Percentiles rank a stretch among this genome's conserved stretches.
phyloP scores from a whole-genome alignment of 2,797 vertebrate species.

The Molossus molossus region DNA sequence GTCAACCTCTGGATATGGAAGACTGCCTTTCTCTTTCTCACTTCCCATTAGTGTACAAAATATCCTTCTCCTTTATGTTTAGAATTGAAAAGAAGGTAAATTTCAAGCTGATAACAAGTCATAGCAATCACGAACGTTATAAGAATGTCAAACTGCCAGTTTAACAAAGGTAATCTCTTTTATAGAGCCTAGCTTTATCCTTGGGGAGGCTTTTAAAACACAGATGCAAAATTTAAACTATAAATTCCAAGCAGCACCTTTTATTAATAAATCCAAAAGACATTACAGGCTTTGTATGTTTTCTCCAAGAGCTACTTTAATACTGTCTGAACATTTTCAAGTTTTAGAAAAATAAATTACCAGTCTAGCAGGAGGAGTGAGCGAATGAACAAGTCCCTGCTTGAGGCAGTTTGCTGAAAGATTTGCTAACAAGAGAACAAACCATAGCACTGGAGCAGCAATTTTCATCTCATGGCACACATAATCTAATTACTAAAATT shows the following conservation, averaged over 20 bases:
- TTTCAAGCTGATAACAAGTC: slow-evolving; percentile 56
- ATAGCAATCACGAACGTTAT: neutral
- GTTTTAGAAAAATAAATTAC: slow-evolving; percentile 57
- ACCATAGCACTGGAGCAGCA: neutral
- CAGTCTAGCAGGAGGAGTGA: neutral
- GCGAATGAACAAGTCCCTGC: slow-evolving; percentile 21
- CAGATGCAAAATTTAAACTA: slow-evolving; percentile 66
- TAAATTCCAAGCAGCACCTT: slow-evolving; percentile 53
- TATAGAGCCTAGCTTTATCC: slow-evolving; percentile 30
- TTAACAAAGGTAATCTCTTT: slow-evolving; percentile 59
- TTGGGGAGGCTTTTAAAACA: slow-evolving; percentile 53
- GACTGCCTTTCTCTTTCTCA: slow-evolving; percentile 37
- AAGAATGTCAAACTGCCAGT: slow-evolving; percentile 44
- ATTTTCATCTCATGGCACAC: neutral
- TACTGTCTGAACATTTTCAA: slow-evolving; percentile 40
- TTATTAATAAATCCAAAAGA: slow-evolving; percentile 59
- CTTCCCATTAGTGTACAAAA: neutral
- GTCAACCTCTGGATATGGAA: neutral
- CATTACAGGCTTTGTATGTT: slow-evolving; percentile 29
- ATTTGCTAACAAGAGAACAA: neutral
- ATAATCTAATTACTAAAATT: neutral
- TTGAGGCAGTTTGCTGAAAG: neutral
- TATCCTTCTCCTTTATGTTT: slow-evolving; percentile 64
- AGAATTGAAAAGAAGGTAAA: slow-evolving; percentile 36
- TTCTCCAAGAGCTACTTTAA: slow-evolving; percentile 64